Base-by-base conservation (phyloP, 1,140 invertebrate genomes). In the Megalopta genalis region DNA sequence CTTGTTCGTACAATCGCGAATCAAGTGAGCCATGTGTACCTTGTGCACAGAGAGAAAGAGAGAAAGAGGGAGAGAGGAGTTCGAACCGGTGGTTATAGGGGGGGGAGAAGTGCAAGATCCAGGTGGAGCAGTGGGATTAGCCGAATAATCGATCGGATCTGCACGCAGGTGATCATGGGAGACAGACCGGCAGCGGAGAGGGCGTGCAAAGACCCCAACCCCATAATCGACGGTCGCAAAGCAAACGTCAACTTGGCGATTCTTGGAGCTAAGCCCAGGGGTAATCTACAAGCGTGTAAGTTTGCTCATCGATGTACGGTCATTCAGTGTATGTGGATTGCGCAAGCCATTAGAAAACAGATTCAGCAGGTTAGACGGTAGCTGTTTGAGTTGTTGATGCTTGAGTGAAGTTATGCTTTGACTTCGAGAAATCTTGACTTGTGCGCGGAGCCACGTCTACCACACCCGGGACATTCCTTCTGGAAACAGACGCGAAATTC, bases 181-280 rank as follows among this genome's bases (percentile, higher is more conserved):
- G 98, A 99, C 90, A 94, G 96, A 88, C 95, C 96, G 60, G 97
- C 97, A 66, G 98, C 99, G 54, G 98, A 99, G 90, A 94, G 98
- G 88, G 99, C 99, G 25, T 99, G 98, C 92, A 98, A 99, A 93
- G 98, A 99, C 89, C 98, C 98, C 18, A 99, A 99, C 93, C 99
- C 98, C 27, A 99, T 99, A 92, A 99, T 99, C 89, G 98, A 99
- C 92, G 99, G 99, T 62, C 95, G 99, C 86, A 99, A 99, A 94
- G 98, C 98, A 39, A 99, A 99, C 93, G 99, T 99, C 39, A 99
- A 99, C 93, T 94, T 99, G 86, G 99, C 99, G 54, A 99, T 99
- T 90, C 94, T 99, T 76, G 99, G 98, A 88, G 98, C 98, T 39
- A 99, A 99, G 93, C 98, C 98, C 64, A 94, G 98, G 93, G 97